Conservation (phyloP, 2,113 vertebrate species). For the Cebus imitator region DNA sequence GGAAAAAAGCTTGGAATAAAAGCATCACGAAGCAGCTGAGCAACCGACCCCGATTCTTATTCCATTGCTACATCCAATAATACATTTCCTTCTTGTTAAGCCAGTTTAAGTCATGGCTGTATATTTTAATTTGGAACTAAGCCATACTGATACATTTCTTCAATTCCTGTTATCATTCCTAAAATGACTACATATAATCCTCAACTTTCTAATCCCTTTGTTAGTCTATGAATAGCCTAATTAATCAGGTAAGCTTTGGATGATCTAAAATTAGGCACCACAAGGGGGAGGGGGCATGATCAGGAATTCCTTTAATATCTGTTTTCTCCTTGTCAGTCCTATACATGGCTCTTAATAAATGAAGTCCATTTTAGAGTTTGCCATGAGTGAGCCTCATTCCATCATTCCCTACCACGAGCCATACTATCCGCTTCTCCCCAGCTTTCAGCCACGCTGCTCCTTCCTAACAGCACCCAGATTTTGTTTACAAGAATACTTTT, state of each 20-base stretch:
- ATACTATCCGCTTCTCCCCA: not conserved
- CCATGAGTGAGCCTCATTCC: not conserved
- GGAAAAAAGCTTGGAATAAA: not conserved
- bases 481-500: not conserved
- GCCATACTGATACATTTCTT: not conserved
- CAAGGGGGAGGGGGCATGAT: not conserved
- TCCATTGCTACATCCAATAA: not conserved
- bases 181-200: not conserved
- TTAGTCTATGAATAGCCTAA: not conserved
- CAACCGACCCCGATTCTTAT: not conserved
- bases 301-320: not conserved
- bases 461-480: not conserved
- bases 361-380: not conserved
- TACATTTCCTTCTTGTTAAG: not conserved
- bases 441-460: not conserved
- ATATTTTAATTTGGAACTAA: not conserved
- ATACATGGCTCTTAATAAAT: not conserved
- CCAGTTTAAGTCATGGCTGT: not conserved
- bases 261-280: not conserved
- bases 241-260: not conserved
- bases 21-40: not conserved
- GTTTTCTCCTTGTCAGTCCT: not conserved
- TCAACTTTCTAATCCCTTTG: not conserved
- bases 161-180: not conserved
- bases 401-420: not conserved